Evolutionary conservation across 2,888 invertebrate species (phyloP), one percentile per base, ranked within the genome.

Genomic region (Polylopha cassiicola): DNA sequence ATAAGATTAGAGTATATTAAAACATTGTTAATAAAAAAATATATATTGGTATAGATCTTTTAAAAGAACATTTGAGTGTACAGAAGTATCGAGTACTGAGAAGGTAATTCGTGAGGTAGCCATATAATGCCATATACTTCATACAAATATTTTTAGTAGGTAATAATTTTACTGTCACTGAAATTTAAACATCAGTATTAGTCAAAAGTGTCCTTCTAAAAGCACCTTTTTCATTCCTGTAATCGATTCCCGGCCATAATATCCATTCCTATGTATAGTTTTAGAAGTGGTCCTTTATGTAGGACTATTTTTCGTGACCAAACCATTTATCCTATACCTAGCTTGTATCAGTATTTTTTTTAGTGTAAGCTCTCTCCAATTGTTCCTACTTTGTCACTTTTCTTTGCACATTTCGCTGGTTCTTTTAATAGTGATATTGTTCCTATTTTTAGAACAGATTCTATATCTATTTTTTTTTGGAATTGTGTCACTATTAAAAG

Each of bases 41-140:
- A 43, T 66, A 62, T 66, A 76, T 77, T 78, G 78, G 76, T 80
- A 77, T 70, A 69, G 58, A 65, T 60, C 63, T 65, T 72, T 75
- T 71, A 70, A 50, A 46, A 55, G 56, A 48, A 65, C 65, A 63
- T 67, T 64, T 61, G 58, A 65, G 58, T 68, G 72, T 75, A 72
- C 63, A 72, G 65, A 57, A 58, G 51, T 57, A 58, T 58, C 44
- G 69, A 72, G 75, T 75, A 75, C 75, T 77, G 73, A 74, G 61
- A 64, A 71, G 76, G 75, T 78, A 78, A 78, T 78, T 75, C 79
- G 74, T 77, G 81, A 79, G 81, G 81, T 82, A 82, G 84, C 84
- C 84, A 85, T 82, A 74, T 62, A 72, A 81, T 81, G 84, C 84
- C 84, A 84, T 85, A 81, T 66, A 61, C 49, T 52, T 64, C 53